phyloP scores from a whole-genome alignment of 2,888 invertebrate species.

The Amblyjoppa proteus region DNA sequence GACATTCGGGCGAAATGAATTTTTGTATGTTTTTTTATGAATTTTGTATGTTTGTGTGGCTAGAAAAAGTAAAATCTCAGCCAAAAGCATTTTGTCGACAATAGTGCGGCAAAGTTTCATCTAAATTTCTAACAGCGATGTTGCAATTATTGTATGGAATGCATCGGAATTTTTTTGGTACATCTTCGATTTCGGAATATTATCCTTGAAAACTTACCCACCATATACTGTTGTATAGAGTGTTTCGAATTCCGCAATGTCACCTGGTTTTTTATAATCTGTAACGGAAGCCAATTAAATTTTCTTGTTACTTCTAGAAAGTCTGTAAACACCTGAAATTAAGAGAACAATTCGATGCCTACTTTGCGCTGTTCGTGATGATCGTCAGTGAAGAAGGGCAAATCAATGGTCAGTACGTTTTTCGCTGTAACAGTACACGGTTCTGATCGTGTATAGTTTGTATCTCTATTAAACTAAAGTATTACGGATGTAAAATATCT shows the following conservation, averaged over 20 bases:
- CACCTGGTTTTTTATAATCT: not conserved
- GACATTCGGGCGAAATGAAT: not conserved
- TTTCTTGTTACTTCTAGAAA: constrained; percentile 86
- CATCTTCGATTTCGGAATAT: too few relatives aligned
- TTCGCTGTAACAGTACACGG: not conserved
- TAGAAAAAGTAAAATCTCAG: not conserved
- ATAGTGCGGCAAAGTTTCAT: not conserved
- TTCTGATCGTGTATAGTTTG: not conserved
- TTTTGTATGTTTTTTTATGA: not conserved
- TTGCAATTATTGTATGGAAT: too few relatives aligned
- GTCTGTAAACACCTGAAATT: constrained; percentile 93
- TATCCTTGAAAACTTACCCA: too few relatives aligned
- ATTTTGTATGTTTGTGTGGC: not conserved
- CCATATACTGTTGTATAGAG: not conserved
- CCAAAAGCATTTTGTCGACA: not conserved
- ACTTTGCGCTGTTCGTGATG: constrained; percentile 96
- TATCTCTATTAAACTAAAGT: not conserved
- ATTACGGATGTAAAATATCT: not conserved
- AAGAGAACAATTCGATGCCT: constrained; percentile 92
- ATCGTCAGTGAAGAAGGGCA: constrained; percentile 91
- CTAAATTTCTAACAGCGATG: too few relatives aligned
- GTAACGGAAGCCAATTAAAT: not conserved
- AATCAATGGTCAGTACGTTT: constrained; percentile 86
- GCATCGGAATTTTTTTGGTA: too few relatives aligned
- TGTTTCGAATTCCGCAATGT: not conserved